These are phyloP conservation scores for Neotoma lepida DNA, from an alignment of 2,113 vertebrate genomes.

Conservation along the genomic window DNA sequence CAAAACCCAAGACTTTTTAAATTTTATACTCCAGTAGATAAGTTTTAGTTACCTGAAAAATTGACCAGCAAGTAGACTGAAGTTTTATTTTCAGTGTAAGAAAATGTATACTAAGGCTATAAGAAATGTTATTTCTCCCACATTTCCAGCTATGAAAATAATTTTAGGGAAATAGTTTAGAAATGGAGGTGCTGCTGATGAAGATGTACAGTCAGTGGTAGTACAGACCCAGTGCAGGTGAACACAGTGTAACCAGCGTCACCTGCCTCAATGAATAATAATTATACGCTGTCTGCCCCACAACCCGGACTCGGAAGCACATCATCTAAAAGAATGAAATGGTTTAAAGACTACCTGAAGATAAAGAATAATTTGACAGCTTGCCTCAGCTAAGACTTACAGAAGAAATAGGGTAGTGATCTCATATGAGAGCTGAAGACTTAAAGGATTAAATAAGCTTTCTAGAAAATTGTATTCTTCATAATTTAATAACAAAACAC, in stretches of 20 bases:
- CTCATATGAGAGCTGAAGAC: constrained; percentile 40
- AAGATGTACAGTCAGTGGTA: constrained; percentile 49
- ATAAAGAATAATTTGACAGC: constrained; percentile 52
- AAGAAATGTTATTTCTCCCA: not conserved
- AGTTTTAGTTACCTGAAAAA: constrained; percentile 58
- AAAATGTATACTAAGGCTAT: not conserved
- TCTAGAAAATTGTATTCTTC: constrained; percentile 57
- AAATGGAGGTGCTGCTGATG: constrained; percentile 48
- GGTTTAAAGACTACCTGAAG: constrained; percentile 60
- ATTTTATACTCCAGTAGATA: not conserved
- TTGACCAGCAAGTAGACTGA: constrained; percentile 1
- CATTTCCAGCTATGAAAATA: constrained; percentile 1
- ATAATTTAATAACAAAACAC: constrained; percentile 57
- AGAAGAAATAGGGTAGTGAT: constrained; percentile 52
- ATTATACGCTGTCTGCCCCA: constrained; percentile 45
- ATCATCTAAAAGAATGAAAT: constrained; percentile 51
- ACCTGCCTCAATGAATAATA: constrained; percentile 73
- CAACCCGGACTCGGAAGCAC: constrained; percentile 29
- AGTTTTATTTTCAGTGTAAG: constrained; percentile 22
- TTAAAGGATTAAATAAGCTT: constrained; percentile 65
- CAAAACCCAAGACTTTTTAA: not conserved
- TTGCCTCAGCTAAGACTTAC: constrained; percentile 52
- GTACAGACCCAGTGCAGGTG: not conserved
- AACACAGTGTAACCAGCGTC: constrained; percentile 29
- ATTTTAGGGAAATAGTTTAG: constrained; percentile 47